Percentiles rank a stretch among this genome's conserved stretches.
Evolutionary conservation across 2,888 invertebrate genomes (phyloP).

Genomic region (Idaea straminata): DNA sequence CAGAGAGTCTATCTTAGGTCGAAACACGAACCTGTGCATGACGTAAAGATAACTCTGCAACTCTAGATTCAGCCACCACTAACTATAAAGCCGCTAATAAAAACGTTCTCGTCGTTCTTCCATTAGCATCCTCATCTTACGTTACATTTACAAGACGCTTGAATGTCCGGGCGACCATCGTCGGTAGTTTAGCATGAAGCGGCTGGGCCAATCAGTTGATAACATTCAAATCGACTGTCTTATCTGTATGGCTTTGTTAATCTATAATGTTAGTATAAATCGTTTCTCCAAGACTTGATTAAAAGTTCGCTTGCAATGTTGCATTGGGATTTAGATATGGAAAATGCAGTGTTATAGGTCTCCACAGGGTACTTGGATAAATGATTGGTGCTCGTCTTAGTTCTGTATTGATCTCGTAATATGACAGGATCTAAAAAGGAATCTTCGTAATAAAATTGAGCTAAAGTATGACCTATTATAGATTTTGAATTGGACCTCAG

Average conservation of each 20-base stretch:
- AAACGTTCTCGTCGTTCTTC: too few species aligned
- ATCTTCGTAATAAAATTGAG: constrained; percentile 1
- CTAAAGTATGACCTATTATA: too few species aligned
- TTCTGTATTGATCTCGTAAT: background rate
- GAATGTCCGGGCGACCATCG: too few species aligned
- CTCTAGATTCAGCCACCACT: too few species aligned
- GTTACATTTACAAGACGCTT: too few species aligned
- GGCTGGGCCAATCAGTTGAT: background rate
- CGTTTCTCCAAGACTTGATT: constrained; percentile 76
- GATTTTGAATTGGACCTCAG: too few species aligned
- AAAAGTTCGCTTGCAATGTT: constrained; percentile 74
- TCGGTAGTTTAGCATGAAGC: too few species aligned
- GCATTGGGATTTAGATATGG: constrained; percentile 73
- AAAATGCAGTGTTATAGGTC: constrained; percentile 57
- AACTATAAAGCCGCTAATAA: too few species aligned
- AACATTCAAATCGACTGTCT: background rate
- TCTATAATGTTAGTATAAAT: constrained; percentile 63
- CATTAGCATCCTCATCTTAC: too few species aligned
- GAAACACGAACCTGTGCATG: too few species aligned
- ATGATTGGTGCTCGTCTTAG: constrained; percentile 23
- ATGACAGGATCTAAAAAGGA: background rate
- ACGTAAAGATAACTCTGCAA: too few species aligned
- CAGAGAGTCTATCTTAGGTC: too few species aligned
- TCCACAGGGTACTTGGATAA: constrained; percentile 28
- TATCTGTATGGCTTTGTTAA: constrained; percentile 24